Base-by-base conservation (phyloP, 2,113 vertebrate genomes). In the Garra rufa region DNA sequence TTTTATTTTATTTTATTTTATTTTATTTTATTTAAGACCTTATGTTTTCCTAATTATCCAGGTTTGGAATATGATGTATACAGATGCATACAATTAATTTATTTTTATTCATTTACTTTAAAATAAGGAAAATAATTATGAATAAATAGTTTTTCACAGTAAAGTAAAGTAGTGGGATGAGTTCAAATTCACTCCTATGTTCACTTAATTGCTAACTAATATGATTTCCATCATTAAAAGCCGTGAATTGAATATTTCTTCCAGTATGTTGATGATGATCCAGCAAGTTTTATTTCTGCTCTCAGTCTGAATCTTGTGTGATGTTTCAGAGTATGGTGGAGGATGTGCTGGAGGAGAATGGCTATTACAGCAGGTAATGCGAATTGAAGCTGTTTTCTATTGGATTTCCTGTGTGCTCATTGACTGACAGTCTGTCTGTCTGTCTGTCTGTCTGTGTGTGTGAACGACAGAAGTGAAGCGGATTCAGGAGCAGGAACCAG, bases 301-400 rank as follows among this genome's bases (percentile, higher is more conserved):
- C 17, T 69, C 63, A 3, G 28, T 38, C 57, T 70, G 8, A 7
- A 8, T 13, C 9, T 70, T 10, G 43, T 73, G 4, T 74, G 6
- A 8, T 88, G 87, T 85, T 84, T 87, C 85, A 98, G 96, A 94
- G 85, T 48, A 89, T 97, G 87, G 94, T 95, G 83, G 96, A 99
- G 92, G 96, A 98, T 9, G 90, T 97, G 86, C 91, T 97, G 76
- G 94, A 96, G 57, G 95, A 96, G 88, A 95, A 89, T 83, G 90
- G 92, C 69, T 98, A 96, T 93, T 97, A 96, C 67, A 90, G 88
- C 87, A 95, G 95, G 96, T 96, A 88, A 55, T 57, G 38, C 1
- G 41, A 26, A 46, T 52, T 50, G 17, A 79, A 67, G 17, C 8
- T 44, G 44, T 8, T 61, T 3, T 30, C 9, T 46, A 17, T 13